Evolutionary conservation across 2,888 invertebrate genomes (phyloP).

Genomic region (Hololepta plana): DNA sequence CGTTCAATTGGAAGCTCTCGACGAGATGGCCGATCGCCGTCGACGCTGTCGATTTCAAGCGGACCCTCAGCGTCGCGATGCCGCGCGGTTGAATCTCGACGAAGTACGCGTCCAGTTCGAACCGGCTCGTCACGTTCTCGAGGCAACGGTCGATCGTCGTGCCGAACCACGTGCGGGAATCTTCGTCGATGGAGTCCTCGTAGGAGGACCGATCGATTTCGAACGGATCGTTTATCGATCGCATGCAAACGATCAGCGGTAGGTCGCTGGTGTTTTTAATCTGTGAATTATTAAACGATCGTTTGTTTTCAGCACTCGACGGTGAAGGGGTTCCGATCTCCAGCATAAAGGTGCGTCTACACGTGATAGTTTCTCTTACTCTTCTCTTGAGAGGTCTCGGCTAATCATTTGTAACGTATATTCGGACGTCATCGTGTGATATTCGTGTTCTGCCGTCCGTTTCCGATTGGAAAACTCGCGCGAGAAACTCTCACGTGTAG

Average conservation of each 20-base stretch:
- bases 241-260: constrained; percentile 5
- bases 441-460: too few relatives aligned
- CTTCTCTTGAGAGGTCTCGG: too few relatives aligned
- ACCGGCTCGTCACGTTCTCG: too few relatives aligned
- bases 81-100: too few relatives aligned
- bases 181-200: not conserved
- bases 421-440: too few relatives aligned
- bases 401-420: too few relatives aligned
- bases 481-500: too few relatives aligned
- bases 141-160: not conserved
- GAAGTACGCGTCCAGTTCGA: constrained; percentile 5
- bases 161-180: not conserved
- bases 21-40: not conserved
- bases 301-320: not conserved
- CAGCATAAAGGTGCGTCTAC: constrained; percentile 5
- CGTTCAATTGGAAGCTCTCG: constrained; percentile 6
- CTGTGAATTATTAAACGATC: constrained; percentile 4
- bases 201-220: constrained; percentile 4
- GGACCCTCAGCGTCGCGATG: too few relatives aligned
- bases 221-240: constrained; percentile 5
- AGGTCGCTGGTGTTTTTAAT: constrained; percentile 4
- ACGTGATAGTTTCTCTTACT: too few relatives aligned
- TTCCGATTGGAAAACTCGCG: too few relatives aligned
- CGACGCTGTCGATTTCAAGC: too few relatives aligned
- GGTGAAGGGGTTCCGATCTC: constrained; percentile 2